These are phyloP conservation scores for Petrolisthes cinctipes DNA, from an alignment of 2,888 invertebrate species.

Conservation along the genomic window DNA sequence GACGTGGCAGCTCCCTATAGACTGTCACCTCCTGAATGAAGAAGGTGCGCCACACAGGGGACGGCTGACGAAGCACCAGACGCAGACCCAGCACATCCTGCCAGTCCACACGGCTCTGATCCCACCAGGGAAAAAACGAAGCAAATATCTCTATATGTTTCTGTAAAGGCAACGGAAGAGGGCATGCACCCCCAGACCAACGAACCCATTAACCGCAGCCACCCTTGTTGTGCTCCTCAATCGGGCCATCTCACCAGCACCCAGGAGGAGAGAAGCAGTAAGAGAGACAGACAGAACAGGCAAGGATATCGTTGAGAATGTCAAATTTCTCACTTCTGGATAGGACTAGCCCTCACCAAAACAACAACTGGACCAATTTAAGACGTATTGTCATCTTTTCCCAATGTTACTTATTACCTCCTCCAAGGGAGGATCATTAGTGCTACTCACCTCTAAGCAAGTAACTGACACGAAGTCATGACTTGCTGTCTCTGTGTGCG, in stretches of 20 bases:
- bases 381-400: too few relatives aligned
- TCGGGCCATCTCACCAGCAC: too few relatives aligned
- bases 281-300: too few relatives aligned
- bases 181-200: neutral
- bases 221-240: too few relatives aligned
- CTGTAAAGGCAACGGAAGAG: neutral
- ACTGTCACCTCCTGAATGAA: constrained; percentile 69
- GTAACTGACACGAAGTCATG: constrained; percentile 64
- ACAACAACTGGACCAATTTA: too few relatives aligned
- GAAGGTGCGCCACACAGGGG: constrained; percentile 70
- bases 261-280: too few relatives aligned
- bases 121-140: neutral
- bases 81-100: constrained; percentile 68
- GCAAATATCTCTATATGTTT: neutral
- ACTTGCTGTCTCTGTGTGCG: constrained; percentile 63
- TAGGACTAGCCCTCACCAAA: too few relatives aligned
- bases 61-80: constrained; percentile 70
- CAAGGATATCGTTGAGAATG: too few relatives aligned
- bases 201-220: too few relatives aligned
- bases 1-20: constrained; percentile 62
- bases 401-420: too few relatives aligned
- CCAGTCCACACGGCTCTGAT: constrained; percentile 69
- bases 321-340: too few relatives aligned
- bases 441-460: constrained; percentile 57
- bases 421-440: too few relatives aligned